A percentile compares a stretch with the other conserved stretches of the same genome.
Conservation (phyloP, 2,888 invertebrate species). For the Spodoptera littoralis region DNA sequence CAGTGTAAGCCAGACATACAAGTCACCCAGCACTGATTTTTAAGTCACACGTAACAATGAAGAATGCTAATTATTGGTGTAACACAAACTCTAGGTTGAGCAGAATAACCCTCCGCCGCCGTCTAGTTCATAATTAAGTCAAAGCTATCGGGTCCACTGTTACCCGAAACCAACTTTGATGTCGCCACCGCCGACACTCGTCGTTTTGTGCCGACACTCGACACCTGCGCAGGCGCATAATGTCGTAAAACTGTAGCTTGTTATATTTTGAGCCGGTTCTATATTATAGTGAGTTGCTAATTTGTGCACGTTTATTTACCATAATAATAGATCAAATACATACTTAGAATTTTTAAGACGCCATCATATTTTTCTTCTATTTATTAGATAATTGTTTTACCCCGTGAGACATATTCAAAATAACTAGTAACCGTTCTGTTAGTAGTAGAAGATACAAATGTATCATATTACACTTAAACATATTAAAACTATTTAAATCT, state of each 20-base stretch:
- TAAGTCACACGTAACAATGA: too few species aligned
- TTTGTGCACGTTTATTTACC: constrained; percentile 1
- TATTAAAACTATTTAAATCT: constrained; percentile 41
- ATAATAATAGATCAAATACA: too few species aligned
- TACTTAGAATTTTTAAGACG: too few species aligned
- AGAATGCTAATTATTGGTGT: not conserved
- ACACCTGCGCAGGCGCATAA: constrained; percentile 34
- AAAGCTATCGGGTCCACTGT: constrained; percentile 51
- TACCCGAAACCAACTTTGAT: constrained; percentile 67
- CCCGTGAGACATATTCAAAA: not conserved
- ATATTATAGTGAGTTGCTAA: constrained; percentile 27
- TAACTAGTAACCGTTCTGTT: constrained; percentile 6
- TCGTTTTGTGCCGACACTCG: constrained; percentile 49
- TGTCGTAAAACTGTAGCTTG: constrained; percentile 66
- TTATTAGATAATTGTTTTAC: too few species aligned
- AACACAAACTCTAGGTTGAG: constrained; percentile 2
- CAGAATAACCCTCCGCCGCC: constrained; percentile 3
- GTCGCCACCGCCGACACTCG: constrained; percentile 45
- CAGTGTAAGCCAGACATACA: too few species aligned
- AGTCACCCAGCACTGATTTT: too few species aligned
- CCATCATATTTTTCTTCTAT: too few species aligned
- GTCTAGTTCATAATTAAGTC: constrained; percentile 40
- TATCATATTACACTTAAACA: constrained; percentile 35
- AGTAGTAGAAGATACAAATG: constrained; percentile 13
- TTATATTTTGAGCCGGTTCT: constrained; percentile 58